Percentiles rank a stretch among this genome's conserved stretches.
Conservation (phyloP, 2,113 vertebrate species). For the Hiodon tergisus region DNA sequence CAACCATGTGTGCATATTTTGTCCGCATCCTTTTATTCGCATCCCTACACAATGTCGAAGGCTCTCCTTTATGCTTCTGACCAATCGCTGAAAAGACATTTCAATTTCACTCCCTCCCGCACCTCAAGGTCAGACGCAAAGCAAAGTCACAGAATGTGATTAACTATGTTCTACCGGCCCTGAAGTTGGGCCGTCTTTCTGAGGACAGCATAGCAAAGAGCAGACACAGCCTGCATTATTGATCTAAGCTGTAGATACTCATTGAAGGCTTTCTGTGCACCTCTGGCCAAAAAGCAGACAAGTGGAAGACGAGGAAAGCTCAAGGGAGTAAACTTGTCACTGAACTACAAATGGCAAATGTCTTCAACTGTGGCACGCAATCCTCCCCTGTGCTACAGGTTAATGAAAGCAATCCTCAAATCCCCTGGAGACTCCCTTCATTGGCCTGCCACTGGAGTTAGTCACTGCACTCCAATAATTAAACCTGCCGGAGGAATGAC, state of each 20-base stretch:
- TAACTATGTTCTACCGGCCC: not conserved
- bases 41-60: not conserved
- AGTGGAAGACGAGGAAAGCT: not conserved
- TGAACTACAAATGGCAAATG: not conserved
- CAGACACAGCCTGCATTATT: constrained; percentile 1
- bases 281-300: not conserved
- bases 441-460: not conserved
- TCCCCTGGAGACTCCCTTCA: not conserved
- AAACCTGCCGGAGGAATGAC: not conserved
- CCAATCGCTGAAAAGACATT: not conserved
- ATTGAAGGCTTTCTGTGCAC: not conserved
- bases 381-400: not conserved
- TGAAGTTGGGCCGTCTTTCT: not conserved
- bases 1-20: not conserved
- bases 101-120: not conserved
- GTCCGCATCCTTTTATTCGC: not conserved
- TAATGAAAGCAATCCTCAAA: not conserved
- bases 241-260: not conserved
- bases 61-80: not conserved
- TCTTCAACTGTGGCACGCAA: not conserved
- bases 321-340: too few relatives aligned
- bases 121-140: not conserved
- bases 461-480: not conserved
- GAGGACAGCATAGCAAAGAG: not conserved
- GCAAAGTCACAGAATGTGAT: not conserved